Evolutionary conservation across 1,140 invertebrate genomes (phyloP).

Genomic region (Drosophila biarmipes): DNA sequence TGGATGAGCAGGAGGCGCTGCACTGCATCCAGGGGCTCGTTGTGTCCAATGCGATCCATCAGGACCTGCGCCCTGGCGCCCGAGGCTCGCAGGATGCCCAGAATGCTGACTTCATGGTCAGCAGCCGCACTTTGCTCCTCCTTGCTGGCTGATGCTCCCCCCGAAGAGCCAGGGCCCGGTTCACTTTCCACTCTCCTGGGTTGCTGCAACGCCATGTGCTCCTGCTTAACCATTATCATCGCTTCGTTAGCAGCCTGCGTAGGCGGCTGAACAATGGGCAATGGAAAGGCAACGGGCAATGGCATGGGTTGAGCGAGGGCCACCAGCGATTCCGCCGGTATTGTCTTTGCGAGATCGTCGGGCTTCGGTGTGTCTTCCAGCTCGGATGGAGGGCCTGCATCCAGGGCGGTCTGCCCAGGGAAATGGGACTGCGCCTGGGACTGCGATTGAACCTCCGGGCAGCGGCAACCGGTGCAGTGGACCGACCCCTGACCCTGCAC

Average conservation of each 20-base stretch:
- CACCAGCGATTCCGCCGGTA: slow-evolving; percentile 57
- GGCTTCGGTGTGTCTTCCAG: slow-evolving; percentile 17
- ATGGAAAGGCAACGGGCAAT: slow-evolving; percentile 23
- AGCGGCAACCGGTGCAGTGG: slow-evolving; percentile 57
- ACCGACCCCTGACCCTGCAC: background rate
- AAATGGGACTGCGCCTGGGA: background rate
- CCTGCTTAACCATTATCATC: slow-evolving; percentile 42
- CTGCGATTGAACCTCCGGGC: slow-evolving; percentile 11
- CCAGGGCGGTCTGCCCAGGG: slow-evolving; percentile 5
- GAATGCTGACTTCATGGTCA: slow-evolving; percentile 56
- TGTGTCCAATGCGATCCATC: slow-evolving; percentile 57
- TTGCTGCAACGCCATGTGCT: slow-evolving; percentile 5
- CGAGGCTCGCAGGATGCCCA: slow-evolving; percentile 60
- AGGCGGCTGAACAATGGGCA: slow-evolving; percentile 10
- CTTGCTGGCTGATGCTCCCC: slow-evolving; percentile 20
- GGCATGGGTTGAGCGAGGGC: slow-evolving; percentile 34
- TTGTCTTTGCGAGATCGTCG: slow-evolving; percentile 22
- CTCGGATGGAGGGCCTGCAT: background rate
- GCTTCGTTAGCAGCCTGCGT: slow-evolving; percentile 1
- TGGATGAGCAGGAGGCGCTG: slow-evolving; percentile 69
- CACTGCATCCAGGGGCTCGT: slow-evolving; percentile 52
- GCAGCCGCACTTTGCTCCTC: slow-evolving; percentile 1
- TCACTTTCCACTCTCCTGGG: background rate
- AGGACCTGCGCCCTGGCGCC: slow-evolving; percentile 48
- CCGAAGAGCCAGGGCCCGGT: background rate